Percentiles rank a stretch among this genome's conserved stretches.
phyloP scores from a whole-genome alignment of 2,888 invertebrate genomes.

The Venustoraphidia nigricollis region DNA sequence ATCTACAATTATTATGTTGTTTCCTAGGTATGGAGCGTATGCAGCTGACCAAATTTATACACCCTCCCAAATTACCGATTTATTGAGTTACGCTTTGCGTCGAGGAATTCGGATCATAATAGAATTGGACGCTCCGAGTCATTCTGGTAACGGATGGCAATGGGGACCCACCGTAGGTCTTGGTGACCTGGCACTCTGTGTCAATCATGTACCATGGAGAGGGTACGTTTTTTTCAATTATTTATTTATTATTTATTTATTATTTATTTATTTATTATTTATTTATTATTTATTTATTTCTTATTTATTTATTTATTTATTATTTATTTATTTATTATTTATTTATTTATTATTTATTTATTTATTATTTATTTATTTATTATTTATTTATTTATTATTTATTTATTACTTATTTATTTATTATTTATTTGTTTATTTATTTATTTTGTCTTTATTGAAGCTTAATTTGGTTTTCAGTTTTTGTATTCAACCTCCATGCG shows the following conservation, averaged over 20 bases:
- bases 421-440: too few relatives aligned
- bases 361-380: too few relatives aligned
- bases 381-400: too few relatives aligned
- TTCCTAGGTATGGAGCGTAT: slow-evolving; percentile 55
- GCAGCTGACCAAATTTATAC: slow-evolving; percentile 52
- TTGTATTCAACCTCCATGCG: slow-evolving; percentile 74
- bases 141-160: slow-evolving; percentile 75
- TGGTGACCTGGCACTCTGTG: slow-evolving; percentile 49
- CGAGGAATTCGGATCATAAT: slow-evolving; percentile 74
- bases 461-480: slow-evolving; percentile 16
- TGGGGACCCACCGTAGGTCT: slow-evolving; percentile 49
- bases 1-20: background rate
- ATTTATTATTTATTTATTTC: too few relatives aligned
- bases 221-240: slow-evolving; percentile 12
- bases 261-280: too few relatives aligned
- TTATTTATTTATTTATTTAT: too few relatives aligned
- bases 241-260: too few relatives aligned
- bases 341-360: too few relatives aligned
- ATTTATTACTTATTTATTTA: too few relatives aligned
- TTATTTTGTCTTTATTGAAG: background rate
- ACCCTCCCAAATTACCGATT: slow-evolving; percentile 41
- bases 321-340: too few relatives aligned
- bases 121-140: slow-evolving; percentile 82
- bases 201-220: slow-evolving; percentile 54
- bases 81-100: slow-evolving; percentile 59